Evolutionary conservation across 1,140 invertebrate genomes (phyloP).

Genomic region (Formica exsecta): DNA sequence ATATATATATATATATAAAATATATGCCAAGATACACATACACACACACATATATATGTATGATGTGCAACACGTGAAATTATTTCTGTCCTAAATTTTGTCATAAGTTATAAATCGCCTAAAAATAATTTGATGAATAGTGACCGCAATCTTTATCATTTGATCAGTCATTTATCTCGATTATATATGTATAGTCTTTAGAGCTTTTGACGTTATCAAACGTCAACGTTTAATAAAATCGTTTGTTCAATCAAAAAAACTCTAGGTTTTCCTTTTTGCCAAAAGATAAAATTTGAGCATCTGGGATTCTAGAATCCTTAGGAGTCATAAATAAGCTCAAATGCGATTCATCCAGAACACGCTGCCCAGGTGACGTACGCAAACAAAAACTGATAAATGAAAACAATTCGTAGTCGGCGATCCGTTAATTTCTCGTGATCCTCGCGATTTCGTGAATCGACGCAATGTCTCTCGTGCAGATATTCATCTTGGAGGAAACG

Average conservation of each 20-base stretch:
- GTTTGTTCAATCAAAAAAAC: not conserved
- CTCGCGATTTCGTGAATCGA: conserved; percentile 72
- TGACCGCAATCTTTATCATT: not conserved
- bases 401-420: conserved; percentile 82
- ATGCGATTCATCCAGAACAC: conserved; percentile 77
- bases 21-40: too few species aligned
- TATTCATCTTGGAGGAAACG: not conserved
- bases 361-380: conserved; percentile 69
- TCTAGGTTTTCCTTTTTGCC: conserved; percentile 16
- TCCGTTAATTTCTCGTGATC: conserved; percentile 81
- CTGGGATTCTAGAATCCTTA: conserved; percentile 19
- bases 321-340: not conserved
- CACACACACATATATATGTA: too few species aligned
- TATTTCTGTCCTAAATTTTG: not conserved
- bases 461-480: conserved; percentile 22
- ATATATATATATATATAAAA: too few species aligned
- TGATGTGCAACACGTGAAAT: too few species aligned
- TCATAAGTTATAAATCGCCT: not conserved
- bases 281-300: conserved; percentile 30
- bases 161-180: not conserved
- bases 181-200: too few species aligned
- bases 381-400: conserved; percentile 84
- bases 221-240: not conserved
- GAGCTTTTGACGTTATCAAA: too few species aligned
- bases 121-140: not conserved